A percentile compares a stretch with the other conserved stretches of the same genome.
Evolutionary conservation across 1,140 invertebrate species (phyloP).

Genomic region (Drosophila subpulchrella): DNA sequence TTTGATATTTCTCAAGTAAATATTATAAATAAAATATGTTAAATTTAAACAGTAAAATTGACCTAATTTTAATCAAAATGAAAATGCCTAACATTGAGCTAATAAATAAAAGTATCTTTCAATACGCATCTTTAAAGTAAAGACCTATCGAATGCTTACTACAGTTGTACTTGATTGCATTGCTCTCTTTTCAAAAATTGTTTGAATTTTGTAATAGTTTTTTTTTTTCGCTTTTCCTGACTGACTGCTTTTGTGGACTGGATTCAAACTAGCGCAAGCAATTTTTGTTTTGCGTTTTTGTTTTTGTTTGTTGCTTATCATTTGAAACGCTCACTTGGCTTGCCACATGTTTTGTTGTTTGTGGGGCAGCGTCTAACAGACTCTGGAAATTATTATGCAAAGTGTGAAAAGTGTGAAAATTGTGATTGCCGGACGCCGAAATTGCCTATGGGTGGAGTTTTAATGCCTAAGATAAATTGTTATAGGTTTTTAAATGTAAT

Average conservation of each 20-base stretch:
- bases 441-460: slow-evolving; percentile 12
- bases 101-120: no score
- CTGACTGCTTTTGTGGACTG: slow-evolving; percentile 47
- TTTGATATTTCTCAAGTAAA: no score
- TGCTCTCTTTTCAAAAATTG: slow-evolving; percentile 38
- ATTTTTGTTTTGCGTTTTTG: slow-evolving; percentile 33
- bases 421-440: slow-evolving; percentile 20
- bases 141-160: neutral
- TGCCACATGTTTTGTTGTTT: slow-evolving; percentile 30
- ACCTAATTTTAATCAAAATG: no score
- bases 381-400: slow-evolving; percentile 51
- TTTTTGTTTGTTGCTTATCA: slow-evolving; percentile 37
- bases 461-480: neutral
- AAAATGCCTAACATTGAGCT: no score
- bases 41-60: no score
- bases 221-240: slow-evolving; percentile 32
- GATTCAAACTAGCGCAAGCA: slow-evolving; percentile 45
- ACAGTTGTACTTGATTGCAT: neutral
- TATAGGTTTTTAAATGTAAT: neutral
- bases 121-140: neutral
- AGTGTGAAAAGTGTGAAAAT: slow-evolving; percentile 50
- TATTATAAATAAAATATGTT: no score
- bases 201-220: slow-evolving; percentile 55
- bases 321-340: slow-evolving; percentile 47
- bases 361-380: slow-evolving; percentile 35